Evolutionary conservation across 1,140 invertebrate species (phyloP).

Genomic region (Diprion similis): DNA sequence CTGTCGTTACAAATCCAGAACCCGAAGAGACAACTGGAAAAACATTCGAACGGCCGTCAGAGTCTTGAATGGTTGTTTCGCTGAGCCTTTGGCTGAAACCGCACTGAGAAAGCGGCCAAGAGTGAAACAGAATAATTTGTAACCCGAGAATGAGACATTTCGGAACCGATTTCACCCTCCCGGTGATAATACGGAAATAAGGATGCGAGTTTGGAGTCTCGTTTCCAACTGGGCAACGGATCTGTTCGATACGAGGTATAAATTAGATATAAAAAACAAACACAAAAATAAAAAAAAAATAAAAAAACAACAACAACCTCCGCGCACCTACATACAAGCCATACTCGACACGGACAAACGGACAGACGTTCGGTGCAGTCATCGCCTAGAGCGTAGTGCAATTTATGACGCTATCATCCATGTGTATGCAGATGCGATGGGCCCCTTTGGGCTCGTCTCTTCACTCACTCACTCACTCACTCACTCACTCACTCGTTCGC

Average conservation of each 20-base stretch:
- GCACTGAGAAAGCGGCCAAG: too few relatives aligned
- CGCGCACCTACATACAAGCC: too few relatives aligned
- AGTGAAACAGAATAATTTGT: background rate
- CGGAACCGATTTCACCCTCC: background rate
- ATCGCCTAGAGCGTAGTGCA: constrained; percentile 10
- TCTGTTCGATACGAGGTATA: too few relatives aligned
- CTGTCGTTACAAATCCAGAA: background rate
- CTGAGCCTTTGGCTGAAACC: too few relatives aligned
- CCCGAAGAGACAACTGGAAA: background rate
- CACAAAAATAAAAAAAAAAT: too few relatives aligned
- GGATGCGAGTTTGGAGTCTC: too few relatives aligned
- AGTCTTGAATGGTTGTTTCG: background rate
- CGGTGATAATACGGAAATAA: too few relatives aligned
- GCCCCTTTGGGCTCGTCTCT: constrained; percentile 4
- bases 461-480: background rate
- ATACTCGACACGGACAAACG: background rate
- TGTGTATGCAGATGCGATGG: constrained; percentile 11
- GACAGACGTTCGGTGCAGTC: background rate
- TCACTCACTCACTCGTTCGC: background rate
- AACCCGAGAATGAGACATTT: background rate
- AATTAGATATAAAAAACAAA: too few relatives aligned
- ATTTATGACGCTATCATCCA: constrained; percentile 9
- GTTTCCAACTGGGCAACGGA: too few relatives aligned
- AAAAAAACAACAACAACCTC: too few relatives aligned
- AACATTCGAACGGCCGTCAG: background rate